phyloP scores from a whole-genome alignment of 2,797 vertebrate genomes.

The Gorsachius magnificus region DNA sequence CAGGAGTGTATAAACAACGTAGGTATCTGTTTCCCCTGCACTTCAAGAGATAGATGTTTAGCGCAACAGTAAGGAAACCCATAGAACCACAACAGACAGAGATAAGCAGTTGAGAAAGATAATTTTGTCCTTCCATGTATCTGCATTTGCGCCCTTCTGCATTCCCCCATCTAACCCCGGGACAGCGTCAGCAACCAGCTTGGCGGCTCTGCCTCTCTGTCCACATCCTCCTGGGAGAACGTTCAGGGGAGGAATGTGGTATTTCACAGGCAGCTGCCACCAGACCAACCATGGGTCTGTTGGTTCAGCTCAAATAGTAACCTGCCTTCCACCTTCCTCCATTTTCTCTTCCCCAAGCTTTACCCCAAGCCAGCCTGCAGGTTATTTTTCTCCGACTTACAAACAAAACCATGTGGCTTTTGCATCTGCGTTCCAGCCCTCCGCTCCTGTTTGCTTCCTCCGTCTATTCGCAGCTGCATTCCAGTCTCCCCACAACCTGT shows the following conservation, averaged over 20 bases:
- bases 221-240: background rate
- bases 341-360: background rate
- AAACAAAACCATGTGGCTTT: background rate
- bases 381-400: background rate
- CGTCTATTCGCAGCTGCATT: background rate
- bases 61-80: background rate
- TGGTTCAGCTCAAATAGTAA: background rate
- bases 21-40: background rate
- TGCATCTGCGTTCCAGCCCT: background rate
- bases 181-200: background rate
- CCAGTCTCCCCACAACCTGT: background rate
- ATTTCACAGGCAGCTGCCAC: background rate
- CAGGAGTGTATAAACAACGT: rapidly evolving
- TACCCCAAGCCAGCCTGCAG: background rate
- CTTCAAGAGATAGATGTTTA: rapidly evolving
- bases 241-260: background rate
- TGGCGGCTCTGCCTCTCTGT: background rate
- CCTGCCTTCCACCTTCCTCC: background rate
- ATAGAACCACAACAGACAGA: background rate
- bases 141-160: background rate
- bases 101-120: background rate
- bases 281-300: rapidly evolving
- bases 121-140: no score
- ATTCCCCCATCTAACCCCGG: no score
- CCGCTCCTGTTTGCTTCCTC: background rate